These are phyloP conservation scores for Onychomys torridus DNA, from an alignment of 2,797 vertebrate species.

Conservation along the genomic window DNA sequence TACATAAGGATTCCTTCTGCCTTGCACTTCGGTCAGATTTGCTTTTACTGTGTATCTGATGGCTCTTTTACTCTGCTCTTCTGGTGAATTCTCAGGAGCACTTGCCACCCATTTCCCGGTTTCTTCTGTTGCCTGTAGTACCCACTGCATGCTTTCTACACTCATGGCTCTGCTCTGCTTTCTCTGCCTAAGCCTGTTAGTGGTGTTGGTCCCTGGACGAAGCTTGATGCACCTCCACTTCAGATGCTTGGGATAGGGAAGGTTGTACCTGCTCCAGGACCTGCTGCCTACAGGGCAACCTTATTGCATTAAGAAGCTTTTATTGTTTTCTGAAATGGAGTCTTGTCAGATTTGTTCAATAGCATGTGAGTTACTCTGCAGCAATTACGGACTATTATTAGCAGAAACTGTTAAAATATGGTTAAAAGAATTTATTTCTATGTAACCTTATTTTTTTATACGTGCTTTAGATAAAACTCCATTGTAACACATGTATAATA, in stretches of 20 bases:
- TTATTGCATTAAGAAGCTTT: neutral
- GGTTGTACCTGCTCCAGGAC: neutral
- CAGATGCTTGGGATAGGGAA: neutral
- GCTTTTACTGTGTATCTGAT: conserved; percentile 10
- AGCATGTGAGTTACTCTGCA: conserved; percentile 17
- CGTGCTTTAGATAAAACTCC: conserved; percentile 12
- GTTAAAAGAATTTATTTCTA: conserved; percentile 18
- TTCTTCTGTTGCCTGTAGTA: neutral
- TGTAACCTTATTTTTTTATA: neutral
- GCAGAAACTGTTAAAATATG: conserved; percentile 51
- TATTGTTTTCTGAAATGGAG: conserved; percentile 1
- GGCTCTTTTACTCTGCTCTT: neutral
- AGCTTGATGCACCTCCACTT: neutral
- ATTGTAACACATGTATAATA: neutral
- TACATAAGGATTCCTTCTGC: neutral
- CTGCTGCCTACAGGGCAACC: neutral
- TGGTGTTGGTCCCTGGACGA: neutral
- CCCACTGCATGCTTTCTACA: neutral
- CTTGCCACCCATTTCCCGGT: neutral
- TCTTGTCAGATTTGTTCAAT: conserved; percentile 37
- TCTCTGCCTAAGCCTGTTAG: neutral
- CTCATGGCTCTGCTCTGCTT: neutral
- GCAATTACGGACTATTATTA: conserved; percentile 10
- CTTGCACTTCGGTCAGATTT: conserved; percentile 16
- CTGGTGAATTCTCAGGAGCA: neutral